Evolutionary conservation across 2,113 vertebrate species (phyloP).

Genomic region (Cettia cetti): DNA sequence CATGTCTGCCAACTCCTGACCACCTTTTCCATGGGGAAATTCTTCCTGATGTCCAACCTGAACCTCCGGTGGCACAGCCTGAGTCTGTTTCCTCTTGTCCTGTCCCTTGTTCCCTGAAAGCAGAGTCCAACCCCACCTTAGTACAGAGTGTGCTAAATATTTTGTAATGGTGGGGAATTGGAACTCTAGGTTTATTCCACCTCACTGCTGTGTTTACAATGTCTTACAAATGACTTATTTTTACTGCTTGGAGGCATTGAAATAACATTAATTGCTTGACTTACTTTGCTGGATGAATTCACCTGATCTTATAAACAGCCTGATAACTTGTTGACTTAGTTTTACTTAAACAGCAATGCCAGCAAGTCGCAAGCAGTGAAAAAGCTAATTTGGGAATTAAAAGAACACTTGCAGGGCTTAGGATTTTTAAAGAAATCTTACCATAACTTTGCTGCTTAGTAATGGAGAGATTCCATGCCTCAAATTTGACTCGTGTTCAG

Average conservation of each 20-base stretch:
- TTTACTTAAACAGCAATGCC: not conserved
- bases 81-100: rapidly evolving
- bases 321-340: not conserved
- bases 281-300: not conserved
- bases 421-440: not conserved
- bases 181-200: not conserved
- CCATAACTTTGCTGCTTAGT: not conserved
- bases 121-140: not conserved
- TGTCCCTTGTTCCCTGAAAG: not conserved
- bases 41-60: not conserved
- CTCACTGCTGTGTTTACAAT: not conserved
- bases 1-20: not conserved
- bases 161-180: not conserved
- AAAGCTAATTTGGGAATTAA: not conserved
- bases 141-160: not conserved
- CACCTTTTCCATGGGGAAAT: not conserved
- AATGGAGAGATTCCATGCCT: not conserved
- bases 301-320: not conserved
- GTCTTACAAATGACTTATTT: not conserved
- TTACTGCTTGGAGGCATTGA: not conserved
- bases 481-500: not conserved
- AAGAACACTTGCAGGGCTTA: not conserved
- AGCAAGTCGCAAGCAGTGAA: not conserved
- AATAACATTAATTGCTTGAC: not conserved
- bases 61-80: not conserved